phyloP scores from a whole-genome alignment of 2,888 invertebrate genomes.

The Maniola hyperantus region DNA sequence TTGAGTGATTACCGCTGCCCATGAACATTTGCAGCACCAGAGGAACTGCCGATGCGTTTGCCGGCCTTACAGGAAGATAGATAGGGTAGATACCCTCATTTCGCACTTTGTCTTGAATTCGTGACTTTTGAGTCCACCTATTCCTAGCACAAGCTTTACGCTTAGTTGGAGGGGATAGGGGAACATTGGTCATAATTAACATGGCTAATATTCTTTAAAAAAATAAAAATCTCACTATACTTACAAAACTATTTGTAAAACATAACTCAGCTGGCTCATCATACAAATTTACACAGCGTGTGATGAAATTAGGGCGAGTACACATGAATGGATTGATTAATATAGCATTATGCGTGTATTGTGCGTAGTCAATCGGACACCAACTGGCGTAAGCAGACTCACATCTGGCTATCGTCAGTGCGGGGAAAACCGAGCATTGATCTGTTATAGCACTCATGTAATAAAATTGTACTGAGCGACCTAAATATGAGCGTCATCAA shows the following conservation, averaged over 20 bases:
- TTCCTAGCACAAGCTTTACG: too few species aligned
- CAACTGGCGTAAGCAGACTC: constrained; percentile 18
- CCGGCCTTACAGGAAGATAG: too few species aligned
- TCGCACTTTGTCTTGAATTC: too few species aligned
- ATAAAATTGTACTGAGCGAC: background rate
- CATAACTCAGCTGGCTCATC: background rate
- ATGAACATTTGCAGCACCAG: too few species aligned
- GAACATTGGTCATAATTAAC: too few species aligned
- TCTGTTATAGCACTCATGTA: constrained; percentile 12
- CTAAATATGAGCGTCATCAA: background rate
- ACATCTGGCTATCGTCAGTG: constrained; percentile 35
- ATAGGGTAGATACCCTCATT: too few species aligned
- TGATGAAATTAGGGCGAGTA: constrained; percentile 32
- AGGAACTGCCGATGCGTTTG: too few species aligned
- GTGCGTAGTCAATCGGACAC: constrained; percentile 22
- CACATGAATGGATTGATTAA: constrained; percentile 34
- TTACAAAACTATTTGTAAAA: background rate
- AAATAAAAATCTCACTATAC: too few species aligned
- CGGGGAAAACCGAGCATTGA: constrained; percentile 24
- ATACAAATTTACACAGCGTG: background rate
- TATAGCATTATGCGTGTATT: constrained; percentile 26
- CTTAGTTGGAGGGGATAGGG: too few species aligned
- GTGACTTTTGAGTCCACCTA: too few species aligned
- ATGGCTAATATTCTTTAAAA: too few species aligned
- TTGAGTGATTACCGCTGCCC: too few species aligned